Evolutionary conservation across 1,140 invertebrate species (phyloP).

Genomic region (Parasteatoda tepidariorum): DNA sequence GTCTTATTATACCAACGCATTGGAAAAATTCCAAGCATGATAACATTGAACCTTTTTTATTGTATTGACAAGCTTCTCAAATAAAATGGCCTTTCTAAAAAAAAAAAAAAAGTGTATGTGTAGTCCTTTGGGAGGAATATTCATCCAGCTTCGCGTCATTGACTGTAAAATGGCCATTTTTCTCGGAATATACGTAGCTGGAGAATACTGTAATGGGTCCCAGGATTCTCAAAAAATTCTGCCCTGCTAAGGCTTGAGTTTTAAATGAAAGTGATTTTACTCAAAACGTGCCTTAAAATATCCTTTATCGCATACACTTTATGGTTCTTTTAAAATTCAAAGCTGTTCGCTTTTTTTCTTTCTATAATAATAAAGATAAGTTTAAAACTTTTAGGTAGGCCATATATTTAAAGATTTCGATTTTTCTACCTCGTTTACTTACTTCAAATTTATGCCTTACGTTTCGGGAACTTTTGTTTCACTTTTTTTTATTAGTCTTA

Average conservation of each 20-base stretch:
- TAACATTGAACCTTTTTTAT: neutral
- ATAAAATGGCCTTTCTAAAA: slow-evolving; percentile 7
- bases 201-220: slow-evolving; percentile 43
- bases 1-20: no score
- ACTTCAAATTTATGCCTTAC: no score
- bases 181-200: neutral
- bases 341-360: neutral
- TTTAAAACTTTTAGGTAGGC: no score
- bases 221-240: neutral
- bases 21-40: neutral
- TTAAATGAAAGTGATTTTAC: slow-evolving; percentile 36
- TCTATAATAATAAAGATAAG: no score
- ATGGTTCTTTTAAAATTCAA: neutral
- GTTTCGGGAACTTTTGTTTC: no score
- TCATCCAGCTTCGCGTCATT: slow-evolving; percentile 11
- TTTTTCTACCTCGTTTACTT: no score
- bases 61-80: slow-evolving; percentile 8
- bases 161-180: slow-evolving; percentile 10
- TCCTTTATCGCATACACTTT: slow-evolving; percentile 7
- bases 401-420: no score
- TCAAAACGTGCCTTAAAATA: slow-evolving; percentile 9
- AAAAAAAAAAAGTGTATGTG: neutral
- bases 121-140: slow-evolving; percentile 26
- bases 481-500: no score
- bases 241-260: neutral